Conservation (phyloP, 2,113 vertebrate species). For the Lophotis ruficrista region DNA sequence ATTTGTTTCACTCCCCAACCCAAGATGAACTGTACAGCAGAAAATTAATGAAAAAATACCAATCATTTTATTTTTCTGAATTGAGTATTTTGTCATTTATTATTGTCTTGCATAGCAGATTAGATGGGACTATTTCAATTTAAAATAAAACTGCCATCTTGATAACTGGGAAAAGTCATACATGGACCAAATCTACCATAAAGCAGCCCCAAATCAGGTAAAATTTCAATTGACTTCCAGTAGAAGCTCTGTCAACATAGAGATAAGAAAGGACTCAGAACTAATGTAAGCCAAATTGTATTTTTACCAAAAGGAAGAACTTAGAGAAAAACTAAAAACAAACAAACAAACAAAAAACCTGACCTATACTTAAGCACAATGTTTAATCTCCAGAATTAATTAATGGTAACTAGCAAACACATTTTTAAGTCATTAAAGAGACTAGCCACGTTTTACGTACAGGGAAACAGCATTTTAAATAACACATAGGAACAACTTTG, state of each 20-base stretch:
- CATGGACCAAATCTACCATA: not conserved
- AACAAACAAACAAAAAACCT: not conserved
- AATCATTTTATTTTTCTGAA: not conserved
- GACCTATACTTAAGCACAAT: not conserved
- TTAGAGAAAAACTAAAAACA: not conserved
- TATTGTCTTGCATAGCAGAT: not conserved
- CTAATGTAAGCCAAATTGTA: not conserved
- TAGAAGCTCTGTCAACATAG: not conserved
- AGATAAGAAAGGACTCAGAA: not conserved
- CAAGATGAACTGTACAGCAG: not conserved
- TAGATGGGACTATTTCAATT: not conserved
- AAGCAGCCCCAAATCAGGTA: not conserved
- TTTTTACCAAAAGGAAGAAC: not conserved
- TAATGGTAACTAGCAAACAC: not conserved
- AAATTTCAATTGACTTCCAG: not conserved
- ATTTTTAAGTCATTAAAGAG: not conserved
- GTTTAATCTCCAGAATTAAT: not conserved
- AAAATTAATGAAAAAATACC: not conserved
- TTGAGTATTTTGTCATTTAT: not conserved
- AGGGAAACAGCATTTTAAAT: not conserved
- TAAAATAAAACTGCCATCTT: not conserved
- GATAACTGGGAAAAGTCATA: not conserved
- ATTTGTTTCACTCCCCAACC: constrained; percentile 25
- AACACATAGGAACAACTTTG: not conserved
- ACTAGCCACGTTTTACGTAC: not conserved